These are phyloP conservation scores for Macrotrachela quadricornifera DNA, from an alignment of 1,140 invertebrate species.

Conservation along the genomic window DNA sequence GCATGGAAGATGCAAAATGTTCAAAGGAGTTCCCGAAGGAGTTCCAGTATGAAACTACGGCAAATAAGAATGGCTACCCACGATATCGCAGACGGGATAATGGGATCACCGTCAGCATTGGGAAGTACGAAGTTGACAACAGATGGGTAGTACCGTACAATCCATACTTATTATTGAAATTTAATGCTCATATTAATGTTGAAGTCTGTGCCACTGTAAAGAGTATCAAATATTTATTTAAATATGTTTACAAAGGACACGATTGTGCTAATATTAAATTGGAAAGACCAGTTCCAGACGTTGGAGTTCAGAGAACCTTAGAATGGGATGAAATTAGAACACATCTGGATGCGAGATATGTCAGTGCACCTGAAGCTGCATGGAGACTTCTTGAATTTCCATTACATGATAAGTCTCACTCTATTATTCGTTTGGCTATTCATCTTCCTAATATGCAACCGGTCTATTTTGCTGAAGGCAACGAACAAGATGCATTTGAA, in stretches of 20 bases:
- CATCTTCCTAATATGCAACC: conserved; percentile 9
- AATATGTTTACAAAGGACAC: conserved; percentile 23
- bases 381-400: conserved; percentile 1
- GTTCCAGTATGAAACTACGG: conserved; percentile 5
- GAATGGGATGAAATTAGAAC: conserved; percentile 10
- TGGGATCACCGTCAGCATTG: not conserved
- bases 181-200: conserved; percentile 13
- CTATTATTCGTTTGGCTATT: conserved; percentile 4
- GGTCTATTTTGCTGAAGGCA: not conserved
- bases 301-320: not conserved
- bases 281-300: conserved; percentile 1
- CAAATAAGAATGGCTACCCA: conserved; percentile 10
- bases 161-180: conserved; percentile 6
- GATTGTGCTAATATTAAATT: conserved; percentile 6
- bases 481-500: not conserved
- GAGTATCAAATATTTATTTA: conserved; percentile 18
- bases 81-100: conserved; percentile 1
- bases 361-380: conserved; percentile 6
- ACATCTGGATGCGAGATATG: conserved; percentile 10
- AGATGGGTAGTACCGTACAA: conserved; percentile 11
- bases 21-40: conserved; percentile 13
- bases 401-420: conserved; percentile 7
- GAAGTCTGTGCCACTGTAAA: conserved; percentile 11
- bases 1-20: conserved; percentile 15
- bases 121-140: not conserved